phyloP scores from a whole-genome alignment of 2,888 invertebrate species.

The Aphidius colemani region DNA sequence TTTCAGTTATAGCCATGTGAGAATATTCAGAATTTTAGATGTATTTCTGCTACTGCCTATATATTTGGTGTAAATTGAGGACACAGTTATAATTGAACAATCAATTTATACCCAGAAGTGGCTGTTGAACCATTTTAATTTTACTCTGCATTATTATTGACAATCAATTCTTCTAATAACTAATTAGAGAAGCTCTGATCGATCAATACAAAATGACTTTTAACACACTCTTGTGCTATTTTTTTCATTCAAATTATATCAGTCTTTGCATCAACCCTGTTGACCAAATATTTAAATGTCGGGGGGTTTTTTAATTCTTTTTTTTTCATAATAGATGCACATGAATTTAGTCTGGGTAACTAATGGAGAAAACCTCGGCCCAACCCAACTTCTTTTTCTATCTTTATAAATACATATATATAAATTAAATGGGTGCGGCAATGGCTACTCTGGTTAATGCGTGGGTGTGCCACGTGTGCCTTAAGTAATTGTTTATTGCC shows the following conservation, averaged over 20 bases:
- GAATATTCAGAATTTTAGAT: constrained; percentile 8
- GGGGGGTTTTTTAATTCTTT: background rate
- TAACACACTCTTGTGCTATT: no score
- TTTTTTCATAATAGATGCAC: background rate
- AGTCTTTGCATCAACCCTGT: no score
- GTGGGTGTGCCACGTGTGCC: constrained; percentile 56
- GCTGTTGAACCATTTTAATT: no score
- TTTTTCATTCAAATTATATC: no score
- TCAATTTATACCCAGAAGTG: constrained; percentile 2
- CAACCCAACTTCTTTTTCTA: constrained; percentile 25
- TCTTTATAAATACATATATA: constrained; percentile 23
- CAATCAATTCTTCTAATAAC: background rate
- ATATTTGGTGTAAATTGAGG: background rate
- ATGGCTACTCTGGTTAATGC: constrained; percentile 55
- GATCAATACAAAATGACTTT: no score
- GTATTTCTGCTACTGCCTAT: background rate
- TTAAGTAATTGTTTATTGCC: constrained; percentile 59
- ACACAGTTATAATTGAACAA: constrained; percentile 18
- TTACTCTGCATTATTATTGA: no score
- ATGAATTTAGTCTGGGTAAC: constrained; percentile 10
- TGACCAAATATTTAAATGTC: no score
- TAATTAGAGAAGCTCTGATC: no score
- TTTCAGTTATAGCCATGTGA: background rate
- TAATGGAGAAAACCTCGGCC: constrained; percentile 35
- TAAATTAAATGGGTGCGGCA: constrained; percentile 50